phyloP scores from a whole-genome alignment of 2,888 invertebrate genomes.

The Empis livida region DNA sequence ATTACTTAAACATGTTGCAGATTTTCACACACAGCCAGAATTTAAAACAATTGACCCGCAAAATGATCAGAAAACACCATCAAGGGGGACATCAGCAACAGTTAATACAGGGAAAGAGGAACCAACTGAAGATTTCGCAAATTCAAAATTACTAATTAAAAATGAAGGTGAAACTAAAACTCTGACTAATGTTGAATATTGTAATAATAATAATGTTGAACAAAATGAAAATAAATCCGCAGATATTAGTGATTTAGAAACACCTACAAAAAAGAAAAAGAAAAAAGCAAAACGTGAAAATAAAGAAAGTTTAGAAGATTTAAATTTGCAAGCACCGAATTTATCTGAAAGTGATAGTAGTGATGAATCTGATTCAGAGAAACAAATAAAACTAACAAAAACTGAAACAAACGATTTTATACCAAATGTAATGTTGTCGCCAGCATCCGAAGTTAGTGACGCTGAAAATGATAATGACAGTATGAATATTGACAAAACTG shows the following conservation, averaged over 20 bases:
- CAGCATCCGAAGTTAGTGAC: constrained; percentile 25
- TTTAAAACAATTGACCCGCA: constrained; percentile 14
- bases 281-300: constrained; percentile 13
- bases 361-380: constrained; percentile 45
- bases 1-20: constrained; percentile 53
- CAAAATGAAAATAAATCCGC: constrained; percentile 2
- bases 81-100: background rate
- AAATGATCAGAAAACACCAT: constrained; percentile 1
- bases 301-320: constrained; percentile 40
- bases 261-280: constrained; percentile 8
- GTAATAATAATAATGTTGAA: constrained; percentile 3
- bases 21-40: constrained; percentile 34
- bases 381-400: constrained; percentile 15
- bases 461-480: constrained; percentile 22
- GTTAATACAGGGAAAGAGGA: background rate
- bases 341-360: constrained; percentile 75
- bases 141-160: constrained; percentile 4
- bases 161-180: constrained; percentile 4
- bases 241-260: constrained; percentile 14
- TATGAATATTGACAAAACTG: background rate
- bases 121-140: background rate
- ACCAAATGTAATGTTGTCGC: constrained; percentile 30
- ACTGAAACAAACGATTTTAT: constrained; percentile 18
- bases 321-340: constrained; percentile 68
- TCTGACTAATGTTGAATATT: constrained; percentile 5